Conservation (phyloP, 2,888 invertebrate genomes). For the Leptura quadrifasciata region DNA sequence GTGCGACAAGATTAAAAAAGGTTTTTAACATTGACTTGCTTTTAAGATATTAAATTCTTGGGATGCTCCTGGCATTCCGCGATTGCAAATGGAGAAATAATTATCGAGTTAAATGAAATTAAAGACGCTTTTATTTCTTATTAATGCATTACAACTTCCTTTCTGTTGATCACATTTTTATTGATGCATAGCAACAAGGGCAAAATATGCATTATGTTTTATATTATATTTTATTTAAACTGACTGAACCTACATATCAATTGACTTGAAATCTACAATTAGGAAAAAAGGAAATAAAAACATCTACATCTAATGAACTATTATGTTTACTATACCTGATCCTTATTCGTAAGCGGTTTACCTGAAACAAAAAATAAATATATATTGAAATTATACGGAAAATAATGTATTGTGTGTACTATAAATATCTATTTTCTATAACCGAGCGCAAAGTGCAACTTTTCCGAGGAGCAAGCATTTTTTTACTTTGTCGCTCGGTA, state of each 20-base stretch:
- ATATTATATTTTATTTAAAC: too few species aligned
- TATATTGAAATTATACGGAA: background rate
- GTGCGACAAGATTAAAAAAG: conserved; percentile 8
- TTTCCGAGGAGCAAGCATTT: too few species aligned
- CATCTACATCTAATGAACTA: too few species aligned
- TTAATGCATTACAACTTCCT: too few species aligned
- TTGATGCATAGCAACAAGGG: too few species aligned
- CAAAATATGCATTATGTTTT: too few species aligned
- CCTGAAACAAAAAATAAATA: background rate
- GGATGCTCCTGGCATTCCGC: background rate
- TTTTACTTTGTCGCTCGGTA: too few species aligned
- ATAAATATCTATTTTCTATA: too few species aligned
- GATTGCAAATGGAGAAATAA: background rate
- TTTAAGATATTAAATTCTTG: conserved; percentile 22
- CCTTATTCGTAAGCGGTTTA: background rate
- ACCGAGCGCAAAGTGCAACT: too few species aligned
- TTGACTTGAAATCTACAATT: too few species aligned
- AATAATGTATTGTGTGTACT: background rate
- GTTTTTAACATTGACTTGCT: conserved; percentile 4
- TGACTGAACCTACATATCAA: too few species aligned
- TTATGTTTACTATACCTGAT: background rate
- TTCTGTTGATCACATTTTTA: background rate
- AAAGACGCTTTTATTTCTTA: background rate
- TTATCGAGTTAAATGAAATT: background rate
- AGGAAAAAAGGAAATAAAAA: too few species aligned